These are phyloP conservation scores for Lutjanus erythropterus DNA, from an alignment of 2,113 vertebrate genomes.

Conservation along the genomic window DNA sequence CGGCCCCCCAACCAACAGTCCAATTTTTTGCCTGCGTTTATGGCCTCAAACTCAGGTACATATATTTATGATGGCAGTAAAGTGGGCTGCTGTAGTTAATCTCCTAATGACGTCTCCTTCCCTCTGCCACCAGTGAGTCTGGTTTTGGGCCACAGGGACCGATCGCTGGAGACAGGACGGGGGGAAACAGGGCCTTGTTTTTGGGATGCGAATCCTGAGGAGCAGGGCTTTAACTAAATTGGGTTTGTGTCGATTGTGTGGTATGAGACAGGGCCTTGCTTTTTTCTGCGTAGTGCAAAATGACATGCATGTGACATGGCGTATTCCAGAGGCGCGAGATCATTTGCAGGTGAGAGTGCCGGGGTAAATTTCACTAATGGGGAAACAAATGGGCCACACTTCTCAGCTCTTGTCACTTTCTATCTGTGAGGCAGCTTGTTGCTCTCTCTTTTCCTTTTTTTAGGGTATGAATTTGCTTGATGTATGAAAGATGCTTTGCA, in stretches of 20 bases:
- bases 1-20: slow-evolving; percentile 3
- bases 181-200: slow-evolving; percentile 32
- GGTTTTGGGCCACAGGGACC: slow-evolving; percentile 63
- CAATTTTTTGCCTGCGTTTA: slow-evolving; percentile 51
- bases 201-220: slow-evolving; percentile 30
- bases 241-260: slow-evolving; percentile 16
- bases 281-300: slow-evolving; percentile 10
- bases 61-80: slow-evolving; percentile 79
- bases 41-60: slow-evolving; percentile 59
- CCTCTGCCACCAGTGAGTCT: slow-evolving; percentile 68
- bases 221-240: slow-evolving; percentile 1
- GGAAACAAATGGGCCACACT: slow-evolving; percentile 56
- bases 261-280: neutral
- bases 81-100: slow-evolving; percentile 75
- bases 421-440: slow-evolving; percentile 21
- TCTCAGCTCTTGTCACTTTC: slow-evolving; percentile 41
- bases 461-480: slow-evolving; percentile 21
- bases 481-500: slow-evolving; percentile 68
- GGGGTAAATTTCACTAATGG: slow-evolving; percentile 46
- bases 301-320: slow-evolving; percentile 56
- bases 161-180: slow-evolving; percentile 32
- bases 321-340: slow-evolving; percentile 51
- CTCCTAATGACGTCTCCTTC: slow-evolving; percentile 68
- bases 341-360: slow-evolving; percentile 27
- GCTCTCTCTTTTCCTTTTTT: neutral